Conservation (phyloP, 2,797 vertebrate genomes). For the Macrochelys suwanniensis region DNA sequence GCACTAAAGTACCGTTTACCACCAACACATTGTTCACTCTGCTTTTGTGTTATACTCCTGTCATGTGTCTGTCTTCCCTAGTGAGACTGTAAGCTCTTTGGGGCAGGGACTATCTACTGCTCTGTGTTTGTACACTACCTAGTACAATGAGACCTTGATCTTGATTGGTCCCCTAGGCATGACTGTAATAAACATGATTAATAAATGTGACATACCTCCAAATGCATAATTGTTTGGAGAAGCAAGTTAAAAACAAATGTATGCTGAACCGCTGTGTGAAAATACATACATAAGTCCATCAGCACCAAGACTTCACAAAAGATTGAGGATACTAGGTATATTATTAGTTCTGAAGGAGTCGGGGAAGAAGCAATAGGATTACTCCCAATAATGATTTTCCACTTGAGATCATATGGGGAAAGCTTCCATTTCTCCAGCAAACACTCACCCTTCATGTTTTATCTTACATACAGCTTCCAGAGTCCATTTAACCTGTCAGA, state of each 20-base stretch:
- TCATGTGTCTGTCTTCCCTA: background rate
- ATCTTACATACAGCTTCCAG: background rate
- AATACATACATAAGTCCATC: background rate
- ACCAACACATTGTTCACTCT: accelerated
- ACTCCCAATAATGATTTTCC: background rate
- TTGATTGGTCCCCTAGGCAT: background rate
- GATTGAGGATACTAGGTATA: background rate
- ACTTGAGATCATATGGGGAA: background rate
- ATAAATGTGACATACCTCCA: background rate
- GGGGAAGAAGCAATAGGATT: background rate
- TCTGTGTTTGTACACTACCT: background rate
- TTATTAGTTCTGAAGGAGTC: background rate
- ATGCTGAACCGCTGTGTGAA: background rate
- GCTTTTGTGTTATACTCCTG: background rate
- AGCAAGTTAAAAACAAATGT: background rate
- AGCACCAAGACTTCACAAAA: background rate
- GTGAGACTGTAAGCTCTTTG: background rate
- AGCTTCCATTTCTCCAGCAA: background rate
- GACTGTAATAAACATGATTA: background rate
- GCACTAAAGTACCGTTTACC: background rate
- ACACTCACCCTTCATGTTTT: background rate
- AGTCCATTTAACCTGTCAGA: background rate
- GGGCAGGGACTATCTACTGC: accelerated
- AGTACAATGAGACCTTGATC: background rate
- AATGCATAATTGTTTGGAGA: background rate